Conservation (phyloP, 2,888 invertebrate species). For the Dryobotodes eremita region DNA sequence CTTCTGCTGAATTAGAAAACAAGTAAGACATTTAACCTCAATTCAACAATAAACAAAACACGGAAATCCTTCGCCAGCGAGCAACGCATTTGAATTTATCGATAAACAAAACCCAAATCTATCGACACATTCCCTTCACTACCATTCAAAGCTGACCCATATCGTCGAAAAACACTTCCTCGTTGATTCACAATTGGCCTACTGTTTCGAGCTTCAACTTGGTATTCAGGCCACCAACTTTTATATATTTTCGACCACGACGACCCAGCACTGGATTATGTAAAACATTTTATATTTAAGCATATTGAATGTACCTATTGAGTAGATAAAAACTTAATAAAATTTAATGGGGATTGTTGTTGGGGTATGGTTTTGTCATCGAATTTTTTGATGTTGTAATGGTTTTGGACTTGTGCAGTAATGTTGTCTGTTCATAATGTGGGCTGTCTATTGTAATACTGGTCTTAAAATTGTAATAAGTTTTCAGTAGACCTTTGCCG, state of each 20-base stretch:
- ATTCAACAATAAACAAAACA: neutral
- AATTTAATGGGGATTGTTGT: slow-evolving; percentile 56
- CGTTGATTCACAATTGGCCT: slow-evolving; percentile 83
- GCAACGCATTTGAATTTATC: slow-evolving; percentile 23
- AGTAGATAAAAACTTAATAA: slow-evolving; percentile 63
- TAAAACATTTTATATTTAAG: slow-evolving; percentile 61
- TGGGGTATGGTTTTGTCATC: slow-evolving; percentile 36
- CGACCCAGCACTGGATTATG: slow-evolving; percentile 54
- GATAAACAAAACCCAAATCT: slow-evolving; percentile 34
- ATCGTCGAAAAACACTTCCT: slow-evolving; percentile 85
- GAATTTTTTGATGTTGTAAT: slow-evolving; percentile 36
- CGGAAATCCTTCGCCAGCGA: slow-evolving; percentile 3
- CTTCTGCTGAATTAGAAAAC: neutral
- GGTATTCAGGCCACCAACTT: slow-evolving; percentile 85
- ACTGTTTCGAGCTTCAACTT: slow-evolving; percentile 79
- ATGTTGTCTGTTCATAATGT: slow-evolving; percentile 12
- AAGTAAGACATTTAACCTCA: slow-evolving; percentile 14
- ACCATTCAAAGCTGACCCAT: slow-evolving; percentile 82
- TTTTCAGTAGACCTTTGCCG: neutral
- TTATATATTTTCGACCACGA: slow-evolving; percentile 67
- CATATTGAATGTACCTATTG: slow-evolving; percentile 41
- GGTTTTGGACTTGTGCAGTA: slow-evolving; percentile 15
- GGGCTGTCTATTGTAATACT: slow-evolving; percentile 24
- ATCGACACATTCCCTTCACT: slow-evolving; percentile 74
- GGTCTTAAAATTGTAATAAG: neutral